phyloP scores from a whole-genome alignment of 1,140 invertebrate genomes.

The Plutomurus gul region DNA sequence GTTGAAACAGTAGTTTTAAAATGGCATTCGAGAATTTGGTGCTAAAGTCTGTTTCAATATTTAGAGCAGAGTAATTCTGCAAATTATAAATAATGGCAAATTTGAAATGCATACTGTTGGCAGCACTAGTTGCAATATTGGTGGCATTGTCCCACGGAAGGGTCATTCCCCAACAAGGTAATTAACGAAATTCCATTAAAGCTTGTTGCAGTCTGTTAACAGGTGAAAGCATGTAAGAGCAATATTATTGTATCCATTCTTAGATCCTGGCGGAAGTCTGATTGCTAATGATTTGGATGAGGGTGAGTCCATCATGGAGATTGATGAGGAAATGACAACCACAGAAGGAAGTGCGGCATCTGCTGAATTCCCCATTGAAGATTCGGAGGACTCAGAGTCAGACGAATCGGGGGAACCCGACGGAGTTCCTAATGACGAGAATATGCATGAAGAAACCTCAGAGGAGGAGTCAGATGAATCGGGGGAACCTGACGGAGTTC shows the following conservation, averaged over 20 bases:
- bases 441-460: neutral
- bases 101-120: neutral
- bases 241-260: neutral
- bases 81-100: neutral
- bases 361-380: neutral
- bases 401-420: neutral
- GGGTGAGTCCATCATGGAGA: neutral
- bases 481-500: neutral
- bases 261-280: neutral
- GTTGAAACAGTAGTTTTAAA: neutral
- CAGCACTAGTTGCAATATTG: neutral
- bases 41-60: neutral
- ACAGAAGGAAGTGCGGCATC: neutral
- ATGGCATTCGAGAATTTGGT: neutral
- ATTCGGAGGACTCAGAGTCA: neutral
- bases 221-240: neutral
- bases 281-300: neutral
- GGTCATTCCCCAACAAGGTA: neutral
- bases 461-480: neutral
- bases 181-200: neutral
- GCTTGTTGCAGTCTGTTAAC: neutral
- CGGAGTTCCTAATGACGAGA: neutral
- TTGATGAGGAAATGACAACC: neutral
- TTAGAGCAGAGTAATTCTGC: neutral
- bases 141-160: neutral